These are phyloP conservation scores for Dryomyza anilis DNA, from an alignment of 2,888 invertebrate species.

Conservation along the genomic window DNA sequence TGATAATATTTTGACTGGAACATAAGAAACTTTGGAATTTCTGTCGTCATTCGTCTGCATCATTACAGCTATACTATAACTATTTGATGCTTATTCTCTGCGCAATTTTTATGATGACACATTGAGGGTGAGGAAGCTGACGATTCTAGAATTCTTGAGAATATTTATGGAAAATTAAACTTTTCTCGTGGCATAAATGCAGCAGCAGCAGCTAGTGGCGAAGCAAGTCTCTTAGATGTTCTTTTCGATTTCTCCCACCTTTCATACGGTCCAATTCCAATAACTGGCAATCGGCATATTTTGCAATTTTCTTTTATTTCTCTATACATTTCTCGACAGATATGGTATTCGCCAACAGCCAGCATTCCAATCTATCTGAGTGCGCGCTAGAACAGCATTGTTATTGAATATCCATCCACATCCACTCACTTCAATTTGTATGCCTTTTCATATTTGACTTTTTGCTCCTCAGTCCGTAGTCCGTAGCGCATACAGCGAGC, in stretches of 20 bases:
- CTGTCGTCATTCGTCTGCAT: background rate
- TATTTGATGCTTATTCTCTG: background rate
- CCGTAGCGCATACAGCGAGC: no score
- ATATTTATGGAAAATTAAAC: conserved; percentile 8
- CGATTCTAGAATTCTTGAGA: background rate
- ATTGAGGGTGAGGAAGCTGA: background rate
- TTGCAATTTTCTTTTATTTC: conserved; percentile 8
- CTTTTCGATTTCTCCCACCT: background rate
- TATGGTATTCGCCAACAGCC: background rate
- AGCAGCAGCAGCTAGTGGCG: background rate
- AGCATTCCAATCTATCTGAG: conserved; percentile 4
- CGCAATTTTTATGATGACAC: background rate
- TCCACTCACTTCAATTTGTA: background rate
- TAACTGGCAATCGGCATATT: conserved; percentile 10
- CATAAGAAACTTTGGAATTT: background rate
- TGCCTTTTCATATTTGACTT: background rate
- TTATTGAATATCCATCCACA: background rate
- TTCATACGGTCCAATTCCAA: background rate
- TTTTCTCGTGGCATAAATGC: background rate
- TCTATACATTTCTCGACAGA: background rate
- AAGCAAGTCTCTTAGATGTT: no score
- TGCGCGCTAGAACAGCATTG: conserved; percentile 2
- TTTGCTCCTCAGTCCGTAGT: background rate
- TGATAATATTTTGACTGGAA: background rate
- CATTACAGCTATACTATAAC: conserved; percentile 7